phyloP scores from a whole-genome alignment of 37 sponge, comb jelly and placozoan genomes.

The Geodia barretti region DNA sequence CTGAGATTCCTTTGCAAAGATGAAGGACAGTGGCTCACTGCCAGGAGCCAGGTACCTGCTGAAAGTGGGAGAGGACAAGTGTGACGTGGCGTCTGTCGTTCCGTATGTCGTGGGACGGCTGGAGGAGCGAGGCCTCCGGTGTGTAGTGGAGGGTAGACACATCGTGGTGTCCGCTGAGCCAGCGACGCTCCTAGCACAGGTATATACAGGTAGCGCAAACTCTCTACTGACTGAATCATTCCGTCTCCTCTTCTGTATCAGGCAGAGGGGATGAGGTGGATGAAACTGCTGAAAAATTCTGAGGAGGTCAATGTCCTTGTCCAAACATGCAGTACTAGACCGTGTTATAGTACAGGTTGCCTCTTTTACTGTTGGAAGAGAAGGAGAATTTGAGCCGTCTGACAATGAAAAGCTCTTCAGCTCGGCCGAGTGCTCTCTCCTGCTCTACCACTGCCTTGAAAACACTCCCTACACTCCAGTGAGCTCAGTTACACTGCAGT shows the following conservation, averaged over 20 bases:
- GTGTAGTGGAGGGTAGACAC: not conserved
- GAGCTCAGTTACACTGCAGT: not conserved
- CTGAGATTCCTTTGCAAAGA: not conserved
- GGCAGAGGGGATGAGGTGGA: conserved; percentile 30
- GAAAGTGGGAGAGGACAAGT: not conserved
- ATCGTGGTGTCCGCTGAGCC: not conserved
- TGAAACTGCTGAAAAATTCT: conserved; percentile 24
- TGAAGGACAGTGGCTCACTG: not conserved
- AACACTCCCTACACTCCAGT: conserved; percentile 42
- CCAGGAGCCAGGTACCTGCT: not conserved
- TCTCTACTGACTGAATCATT: too few relatives aligned
- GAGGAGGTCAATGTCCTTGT: conserved; percentile 43
- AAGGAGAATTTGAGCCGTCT: conserved; percentile 18
- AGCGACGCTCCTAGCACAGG: not conserved
- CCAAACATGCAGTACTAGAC: not conserved
- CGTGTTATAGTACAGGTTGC: conserved; percentile 5
- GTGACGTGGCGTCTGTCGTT: not conserved
- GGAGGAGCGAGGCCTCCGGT: not conserved
- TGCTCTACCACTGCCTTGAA: conserved; percentile 34
- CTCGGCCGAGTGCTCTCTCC: conserved; percentile 49
- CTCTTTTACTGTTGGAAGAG: not conserved
- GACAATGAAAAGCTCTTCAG: conserved; percentile 39
- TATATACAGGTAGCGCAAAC: too few relatives aligned
- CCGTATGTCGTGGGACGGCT: not conserved
- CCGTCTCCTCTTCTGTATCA: not conserved